Base-by-base conservation (phyloP, 92 coral and sea anemone genomes). In the Bergia puertoricense region DNA sequence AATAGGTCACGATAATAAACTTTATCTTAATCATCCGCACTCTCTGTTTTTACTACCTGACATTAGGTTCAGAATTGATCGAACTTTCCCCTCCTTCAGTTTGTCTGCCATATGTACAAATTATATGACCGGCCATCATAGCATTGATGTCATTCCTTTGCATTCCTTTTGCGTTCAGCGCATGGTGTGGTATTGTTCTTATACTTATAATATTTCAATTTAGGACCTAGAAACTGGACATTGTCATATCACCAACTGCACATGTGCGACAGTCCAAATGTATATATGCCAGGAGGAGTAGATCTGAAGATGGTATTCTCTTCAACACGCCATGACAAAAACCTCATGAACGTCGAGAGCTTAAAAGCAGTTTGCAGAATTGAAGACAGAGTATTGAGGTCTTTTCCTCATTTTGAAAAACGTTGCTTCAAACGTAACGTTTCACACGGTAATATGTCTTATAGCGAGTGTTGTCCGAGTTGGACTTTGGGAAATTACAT, bases 401-500 rank as follows among this genome's bases (percentile, higher is more conserved):
- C 90, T 22, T 92, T 93, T 56, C 68, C 85, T 11, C 88, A 84
- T 38, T 97, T 91, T 85, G 88, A 90, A 43, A 76, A 54, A 40
- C 86, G 87, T 44, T 97, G 99, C 85, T 96, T 88, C 77, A 91
- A 59, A 76, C 85, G 91, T 59, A 93, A 95, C 75, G 76, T 89
- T n/a, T 90, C 95, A 15, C 86, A 85, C 57, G 76, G 68, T 15
- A 77, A 81, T 62, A 92, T 71, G 2, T 74, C 41, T 4, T 67
- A 81, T 1, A 80, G 23, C 18, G 86, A 87, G 65, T 97, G 99
- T 50, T 97, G 99, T 68, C 98, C 99, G 0, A 97, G 98, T 56
- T 97, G 99, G 99, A 92, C 98, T 8, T 81, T 97, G 15, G 99
- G 99, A 5, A 92, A 97, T 71, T 97, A 95, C 89, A 88, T 95